Base-by-base conservation (phyloP, 53 echinoderm and acorn worm genomes). In the Holothuria scabra region DNA sequence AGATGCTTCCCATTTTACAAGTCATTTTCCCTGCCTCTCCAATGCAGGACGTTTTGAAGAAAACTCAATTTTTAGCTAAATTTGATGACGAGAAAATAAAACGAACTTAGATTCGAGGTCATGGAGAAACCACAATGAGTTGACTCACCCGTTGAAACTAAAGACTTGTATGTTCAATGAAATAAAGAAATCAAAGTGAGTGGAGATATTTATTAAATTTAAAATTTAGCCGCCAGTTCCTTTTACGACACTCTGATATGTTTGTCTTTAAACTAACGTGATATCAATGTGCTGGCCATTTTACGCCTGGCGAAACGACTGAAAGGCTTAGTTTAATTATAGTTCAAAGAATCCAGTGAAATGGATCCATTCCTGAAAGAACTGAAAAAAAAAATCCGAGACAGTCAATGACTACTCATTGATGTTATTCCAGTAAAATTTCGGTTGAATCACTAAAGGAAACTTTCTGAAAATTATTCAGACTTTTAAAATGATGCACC, bases 231-330 rank as follows among this genome's bases (percentile, higher is more conserved):
- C 38, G 69, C 41, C 69, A 32, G 65, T 33, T 34, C 69, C n/a
- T 69, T 21, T 69, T 41, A 19, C 69, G 31, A n/a, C 21, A n/a
- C 20, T 29, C 41, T 69, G 69, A 69, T 8, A 69, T 69, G 32
- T 21, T 34, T 29, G 31, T 69, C 69, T n/a, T n/a, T 22, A 30
- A 4, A 34, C n/a, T 65, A 29, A 12, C 34, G 32, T 34, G 69
- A 3, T 21, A 69, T 34, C 34, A 69, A 22, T 41, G 35, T 22
- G 31, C 20, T 41, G 20, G 69, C 34, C 41, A 33, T 29, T 22
- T 69, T 69, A 22, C 69, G 69, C 69, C 69, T 69, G 35, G 38
- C 37, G 69, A 69, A 69, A 69, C 20, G 69, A 34, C 69, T 69
- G 69, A 41, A n/a, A 69, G 41, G 69, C 31, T 22, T 69, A 69